A percentile compares a stretch with the other conserved stretches of the same genome.
Conservation (phyloP, 2,113 vertebrate species). For the Hippocampus abdominalis region DNA sequence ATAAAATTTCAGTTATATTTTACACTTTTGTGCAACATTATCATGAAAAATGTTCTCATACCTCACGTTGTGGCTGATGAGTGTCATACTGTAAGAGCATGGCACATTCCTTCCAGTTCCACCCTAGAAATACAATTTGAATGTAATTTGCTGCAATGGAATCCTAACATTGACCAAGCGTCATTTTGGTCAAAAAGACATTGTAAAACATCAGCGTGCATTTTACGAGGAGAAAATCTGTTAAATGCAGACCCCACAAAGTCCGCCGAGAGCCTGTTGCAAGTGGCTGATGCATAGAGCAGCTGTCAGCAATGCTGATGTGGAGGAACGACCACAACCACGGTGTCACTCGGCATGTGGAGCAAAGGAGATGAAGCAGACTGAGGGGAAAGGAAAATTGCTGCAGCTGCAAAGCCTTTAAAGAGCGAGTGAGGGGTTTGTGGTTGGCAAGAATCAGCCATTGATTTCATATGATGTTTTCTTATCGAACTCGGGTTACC, state of each 20-base stretch:
- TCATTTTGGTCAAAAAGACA: not conserved
- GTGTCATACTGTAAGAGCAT: not conserved
- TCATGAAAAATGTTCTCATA: not conserved
- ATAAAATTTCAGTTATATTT: no score
- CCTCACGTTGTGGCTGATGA: not conserved
- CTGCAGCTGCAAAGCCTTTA: not conserved
- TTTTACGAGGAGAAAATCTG: constrained; percentile 19
- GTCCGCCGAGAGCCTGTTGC: constrained; percentile 1
- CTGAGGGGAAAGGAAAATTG: not conserved
- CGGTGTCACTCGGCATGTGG: not conserved
- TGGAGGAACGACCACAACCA: constrained; percentile 4
- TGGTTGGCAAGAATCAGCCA: not conserved
- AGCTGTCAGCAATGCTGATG: constrained; percentile 10
- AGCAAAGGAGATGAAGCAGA: not conserved
- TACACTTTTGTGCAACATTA: not conserved
- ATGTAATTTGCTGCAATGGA: constrained; percentile 1
- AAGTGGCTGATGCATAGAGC: constrained; percentile 11
- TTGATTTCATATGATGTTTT: not conserved
- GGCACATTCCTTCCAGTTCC: not conserved
- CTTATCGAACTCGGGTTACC: not conserved
- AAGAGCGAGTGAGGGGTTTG: not conserved
- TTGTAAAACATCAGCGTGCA: constrained; percentile 7
- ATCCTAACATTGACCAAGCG: constrained; percentile 3
- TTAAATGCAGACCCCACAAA: not conserved
- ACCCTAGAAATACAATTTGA: not conserved